These are phyloP conservation scores for Drosophila prostipennis DNA, from an alignment of 2,888 invertebrate species.

Conservation along the genomic window DNA sequence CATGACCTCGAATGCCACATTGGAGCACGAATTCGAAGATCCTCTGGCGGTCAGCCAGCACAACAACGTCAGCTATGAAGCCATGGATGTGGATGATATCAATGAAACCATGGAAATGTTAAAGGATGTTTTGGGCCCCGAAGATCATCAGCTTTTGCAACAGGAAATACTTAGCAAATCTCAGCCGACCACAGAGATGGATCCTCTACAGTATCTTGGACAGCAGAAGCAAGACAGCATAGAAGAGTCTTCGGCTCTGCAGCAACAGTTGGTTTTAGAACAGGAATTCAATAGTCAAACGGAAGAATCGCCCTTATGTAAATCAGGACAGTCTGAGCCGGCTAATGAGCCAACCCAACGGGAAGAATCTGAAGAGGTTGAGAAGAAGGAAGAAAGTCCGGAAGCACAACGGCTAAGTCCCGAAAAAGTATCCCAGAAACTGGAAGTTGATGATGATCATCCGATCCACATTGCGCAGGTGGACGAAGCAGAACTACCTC, in stretches of 20 bases:
- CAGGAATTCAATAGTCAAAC: not conserved
- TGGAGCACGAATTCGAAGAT: conserved; percentile 53
- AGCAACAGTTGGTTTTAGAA: not conserved
- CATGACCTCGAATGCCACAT: conserved; percentile 53
- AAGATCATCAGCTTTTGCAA: conserved; percentile 55
- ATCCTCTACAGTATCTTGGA: not conserved
- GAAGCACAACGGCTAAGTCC: not conserved
- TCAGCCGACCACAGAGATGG: not conserved
- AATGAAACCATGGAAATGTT: conserved; percentile 66
- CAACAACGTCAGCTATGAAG: conserved; percentile 65
- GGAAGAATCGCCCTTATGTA: not conserved
- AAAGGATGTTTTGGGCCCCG: conserved; percentile 50
- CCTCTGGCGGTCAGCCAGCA: conserved; percentile 20
- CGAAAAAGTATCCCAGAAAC: not conserved
- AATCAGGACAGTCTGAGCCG: not conserved
- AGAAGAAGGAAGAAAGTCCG: not conserved
- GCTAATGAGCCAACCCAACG: not conserved
- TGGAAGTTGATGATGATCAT: not conserved
- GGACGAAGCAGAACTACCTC: not conserved
- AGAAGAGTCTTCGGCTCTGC: not conserved
- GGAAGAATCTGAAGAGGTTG: not conserved
- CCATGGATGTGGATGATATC: conserved; percentile 81
- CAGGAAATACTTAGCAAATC: conserved; percentile 37
- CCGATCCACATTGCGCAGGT: too few relatives aligned
- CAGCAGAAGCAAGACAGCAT: not conserved